Evolutionary conservation across 2,113 vertebrate species (phyloP), one percentile per base, ranked within the genome.

Genomic region (Pao palembangensis): DNA sequence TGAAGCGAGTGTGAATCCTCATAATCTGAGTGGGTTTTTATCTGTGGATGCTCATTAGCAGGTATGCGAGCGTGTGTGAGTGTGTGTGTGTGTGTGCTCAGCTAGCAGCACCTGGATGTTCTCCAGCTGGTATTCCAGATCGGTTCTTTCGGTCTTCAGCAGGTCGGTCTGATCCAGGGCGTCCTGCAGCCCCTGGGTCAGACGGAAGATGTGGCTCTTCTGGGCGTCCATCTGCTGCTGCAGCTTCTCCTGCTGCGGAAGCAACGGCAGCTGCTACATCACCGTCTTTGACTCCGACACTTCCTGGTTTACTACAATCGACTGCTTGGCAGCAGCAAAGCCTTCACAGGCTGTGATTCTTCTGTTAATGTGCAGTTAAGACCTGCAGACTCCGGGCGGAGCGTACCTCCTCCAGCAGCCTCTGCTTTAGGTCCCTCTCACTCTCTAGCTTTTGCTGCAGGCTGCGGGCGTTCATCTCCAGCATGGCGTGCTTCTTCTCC

Each of bases 191-290:
- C 97, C 96, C 87, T 99, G 96, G 14, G 96, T 99, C 78, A 99
- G 88, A 17, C 95, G 93, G 88, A 98, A 98, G 72, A 99, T 98
- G 85, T 98, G 97, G 21, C 88, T 96, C 87, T 99, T 99, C 76
- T 99, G 97, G 72, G 95, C 87, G 68, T 99, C 97, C 94, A 98
- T 93, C 88, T 98, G 97, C 89, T 99, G 97, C 88, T 99, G 97
- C 69, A 99, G 86, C 58, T 99, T 99, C 71, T 93, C 93, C 89
- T 99, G 97, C 97, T 99, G 76, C 61, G 63, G 50, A 60, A 31
- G 53, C 51, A 58, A 55, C 5, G 82, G 56, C 25, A 61, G 34
- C 20, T 52, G 52, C 64, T 56, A 48, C 8, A 19, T 55, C 41
- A 55, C 6, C 20, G 8, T n/a, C 31, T 62, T 38, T 34, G 19